Evolutionary conservation across 2,888 invertebrate genomes (phyloP).

Genomic region (Torymus aiolomorphi): DNA sequence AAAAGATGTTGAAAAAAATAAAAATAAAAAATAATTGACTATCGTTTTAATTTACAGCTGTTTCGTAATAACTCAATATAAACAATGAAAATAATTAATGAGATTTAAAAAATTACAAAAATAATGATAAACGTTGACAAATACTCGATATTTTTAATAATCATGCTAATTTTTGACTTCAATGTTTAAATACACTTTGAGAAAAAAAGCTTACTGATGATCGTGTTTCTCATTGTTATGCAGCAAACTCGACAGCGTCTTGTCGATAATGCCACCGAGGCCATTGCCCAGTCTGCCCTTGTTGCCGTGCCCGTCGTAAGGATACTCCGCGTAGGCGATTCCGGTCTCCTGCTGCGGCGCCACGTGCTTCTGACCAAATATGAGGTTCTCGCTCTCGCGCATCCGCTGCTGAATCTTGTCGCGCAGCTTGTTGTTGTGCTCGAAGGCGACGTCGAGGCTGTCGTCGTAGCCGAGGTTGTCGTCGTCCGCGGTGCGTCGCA

Average conservation of each 20-base stretch:
- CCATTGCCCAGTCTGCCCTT: conserved; percentile 65
- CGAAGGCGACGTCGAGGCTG: conserved; percentile 73
- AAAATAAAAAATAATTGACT: no score
- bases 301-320: conserved; percentile 44
- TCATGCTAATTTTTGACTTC: background rate
- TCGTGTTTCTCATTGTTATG: conserved; percentile 72
- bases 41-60: no score
- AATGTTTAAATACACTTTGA: background rate
- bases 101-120: no score
- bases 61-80: no score
- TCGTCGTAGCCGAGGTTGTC: conserved; percentile 73
- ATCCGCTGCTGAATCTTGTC: conserved; percentile 74
- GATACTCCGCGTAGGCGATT: background rate
- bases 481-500: conserved; percentile 62
- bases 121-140: no score
- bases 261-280: conserved; percentile 69
- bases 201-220: conserved; percentile 68
- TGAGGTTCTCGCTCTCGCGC: conserved; percentile 72
- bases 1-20: no score
- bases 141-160: no score
- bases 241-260: conserved; percentile 70
- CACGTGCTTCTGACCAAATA: conserved; percentile 67
- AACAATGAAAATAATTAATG: no score
- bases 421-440: conserved; percentile 73
- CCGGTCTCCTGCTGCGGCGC: background rate